Percentiles rank a stretch among this genome's conserved stretches.
These are phyloP conservation scores for Cinclus mexicanus DNA, from an alignment of 2,113 vertebrate genomes.

Conservation along the genomic window DNA sequence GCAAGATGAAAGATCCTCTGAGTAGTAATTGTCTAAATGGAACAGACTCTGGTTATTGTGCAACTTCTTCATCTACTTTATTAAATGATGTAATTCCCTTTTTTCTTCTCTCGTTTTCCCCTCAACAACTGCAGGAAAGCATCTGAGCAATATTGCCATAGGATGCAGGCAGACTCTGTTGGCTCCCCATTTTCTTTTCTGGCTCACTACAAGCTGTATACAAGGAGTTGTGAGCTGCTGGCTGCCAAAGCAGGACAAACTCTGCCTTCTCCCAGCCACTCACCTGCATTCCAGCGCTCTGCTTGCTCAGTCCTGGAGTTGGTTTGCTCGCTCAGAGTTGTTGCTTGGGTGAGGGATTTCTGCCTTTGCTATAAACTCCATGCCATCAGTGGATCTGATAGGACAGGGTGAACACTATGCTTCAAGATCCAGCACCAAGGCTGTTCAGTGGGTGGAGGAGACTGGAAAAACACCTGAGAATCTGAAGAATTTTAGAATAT, in stretches of 20 bases:
- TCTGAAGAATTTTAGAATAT: not conserved
- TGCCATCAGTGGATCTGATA: not conserved
- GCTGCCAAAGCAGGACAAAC: not conserved
- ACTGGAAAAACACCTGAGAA: not conserved
- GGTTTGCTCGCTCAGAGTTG: not conserved
- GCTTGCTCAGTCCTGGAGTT: not conserved
- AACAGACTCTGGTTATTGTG: slow-evolving; percentile 21
- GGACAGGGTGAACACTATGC: not conserved
- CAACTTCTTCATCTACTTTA: slow-evolving; percentile 42
- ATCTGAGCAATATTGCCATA: not conserved
- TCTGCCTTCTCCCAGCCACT: not conserved
- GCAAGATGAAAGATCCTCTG: not conserved
- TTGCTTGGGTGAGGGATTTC: not conserved
- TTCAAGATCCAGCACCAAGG: not conserved
- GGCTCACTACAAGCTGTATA: not conserved
- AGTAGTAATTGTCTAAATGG: slow-evolving; percentile 43
- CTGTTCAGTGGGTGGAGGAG: not conserved
- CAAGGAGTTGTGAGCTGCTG: not conserved
- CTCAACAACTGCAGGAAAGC: not conserved
- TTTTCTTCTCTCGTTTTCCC: not conserved
- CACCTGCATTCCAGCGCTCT: not conserved
- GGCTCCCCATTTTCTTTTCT: not conserved
- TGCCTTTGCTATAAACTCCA: not conserved
- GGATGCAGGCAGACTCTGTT: not conserved
- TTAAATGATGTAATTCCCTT: slow-evolving; percentile 32